Evolutionary conservation across 2,797 vertebrate genomes (phyloP), one percentile per base, ranked within the genome.

Genomic region (Pangasius krempfi): DNA sequence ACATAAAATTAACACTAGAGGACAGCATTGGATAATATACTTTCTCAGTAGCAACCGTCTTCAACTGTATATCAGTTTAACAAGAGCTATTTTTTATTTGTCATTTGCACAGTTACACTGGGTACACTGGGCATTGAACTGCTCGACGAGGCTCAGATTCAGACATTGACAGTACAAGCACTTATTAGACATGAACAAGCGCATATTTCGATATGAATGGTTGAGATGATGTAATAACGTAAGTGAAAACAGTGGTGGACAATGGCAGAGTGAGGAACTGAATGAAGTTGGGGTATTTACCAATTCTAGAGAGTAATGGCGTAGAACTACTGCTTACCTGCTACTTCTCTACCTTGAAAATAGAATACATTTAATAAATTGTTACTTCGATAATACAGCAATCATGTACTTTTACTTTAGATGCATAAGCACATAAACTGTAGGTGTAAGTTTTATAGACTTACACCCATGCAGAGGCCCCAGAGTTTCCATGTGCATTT

Each of bases 1-100:
- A 27, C 12, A 30, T 22, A 2, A 54, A 83, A 60, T 10, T 16
- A 47, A 84, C 93, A 90, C 90, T 91, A 93, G 93, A 92, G 89
- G 90, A 86, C 92, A 91, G 85, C 76, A 88, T 89, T 37, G 79
- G 50, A 91, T 83, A 72, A 80, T 83, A 83, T 12, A 56, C 30
- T 22, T 56, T 58, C 8, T 58, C 44, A n/a, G 40, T 9, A 37
- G 30, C 68, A 18, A 2, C 14, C 66, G 1, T 12, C 4, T 25
- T 44, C 40, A 76, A 47, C 40, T 2, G 22, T 47, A 6, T n/a
- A 25, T 52, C 13, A n/a, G 5, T 52, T 76, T n/a, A 50, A 9
- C 47, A 47, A 47, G 47, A 47, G 47, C 9, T 8, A 47, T 47
- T 7, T 1, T 47, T 47, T 47, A 47, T 47, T 47, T 47, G 44